Base-by-base conservation (phyloP, 2,113 vertebrate genomes). In the Lepus americanus region DNA sequence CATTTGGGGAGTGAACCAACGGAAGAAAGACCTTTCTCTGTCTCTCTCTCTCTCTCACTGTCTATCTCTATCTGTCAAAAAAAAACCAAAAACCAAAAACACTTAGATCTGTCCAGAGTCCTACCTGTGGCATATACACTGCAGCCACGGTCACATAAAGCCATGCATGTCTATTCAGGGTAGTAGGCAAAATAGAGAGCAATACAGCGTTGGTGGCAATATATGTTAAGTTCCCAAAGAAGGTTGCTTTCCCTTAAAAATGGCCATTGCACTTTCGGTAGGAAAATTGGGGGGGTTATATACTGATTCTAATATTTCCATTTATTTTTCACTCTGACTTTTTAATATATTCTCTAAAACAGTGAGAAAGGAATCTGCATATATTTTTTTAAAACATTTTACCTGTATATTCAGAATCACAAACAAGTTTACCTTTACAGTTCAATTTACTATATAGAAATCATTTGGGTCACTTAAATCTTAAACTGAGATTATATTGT, bases 401-500 rank as follows among this genome's bases (percentile, higher is more conserved):
- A 96, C 92, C 8, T 77, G 2, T 29, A 64, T n/a, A 87, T 39
- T 10, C 36, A 97, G 96, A 97, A 94, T 22, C 79, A 96, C 90
- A 97, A 94, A 97, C 96, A 92, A 95, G 92, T 96, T 95, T 17
- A 88, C n/a, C 1, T 97, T 92, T 84, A 98, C 97, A 97, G 73
- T 90, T 96, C 96, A 95, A 87, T 72, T 93, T 61, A 96, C 97
- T 92, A 94, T 25, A 96, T 17, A 96, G 96, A 97, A 98, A 98
- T 90, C 93, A 96, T 67, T 90, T 74, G 82, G 92, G 95, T 97
- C 86, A 96, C 63, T 96, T 95, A 92, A 97, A 89, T 87, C 94
- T 96, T 95, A 87, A 97, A 92, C 31, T 92, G 92, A 96, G 95
- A 82, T 96, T 97, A 98, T 95, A 97, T 97, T 96, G 87, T 89